Base-by-base conservation (phyloP, 2,797 vertebrate genomes). In the Oreonectes daqikongensis region DNA sequence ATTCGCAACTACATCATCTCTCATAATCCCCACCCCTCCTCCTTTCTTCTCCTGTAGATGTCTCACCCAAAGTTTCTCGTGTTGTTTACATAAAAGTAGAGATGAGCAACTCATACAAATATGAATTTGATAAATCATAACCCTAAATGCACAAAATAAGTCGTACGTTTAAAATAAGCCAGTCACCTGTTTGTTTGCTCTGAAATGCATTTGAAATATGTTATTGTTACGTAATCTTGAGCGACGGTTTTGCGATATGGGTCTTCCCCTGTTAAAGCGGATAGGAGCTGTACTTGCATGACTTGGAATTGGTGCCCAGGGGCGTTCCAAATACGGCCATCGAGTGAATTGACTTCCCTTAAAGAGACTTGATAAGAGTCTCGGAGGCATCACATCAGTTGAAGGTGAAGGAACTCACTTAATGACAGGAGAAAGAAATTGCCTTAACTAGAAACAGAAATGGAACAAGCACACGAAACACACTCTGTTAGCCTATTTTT, bases 321-420 rank as follows among this genome's bases (percentile, higher is more conserved):
- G 55, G 15, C 26, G 14, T 59, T 59, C 26, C 55, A 59, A 28
- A 59, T 30, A 30, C 30, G 55, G 26, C 55, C 5, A 5, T 26
- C 4, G 26, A 59, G 26, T 59, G 53, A 57, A 57, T 28, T 57
- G 53, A 5, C 53, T 28, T 57, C 12, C 53, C 24, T 57, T 26
- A 59, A 59, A 30, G 26, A 8, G 55, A 28, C 55, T 28, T 57
- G 3, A 57, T 57, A 82, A 81, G 63, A 69, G 42, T 44, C 67
- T 64, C 69, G 38, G 79, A 86, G 84, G 79, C 81, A 74, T 78
- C n/a, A n/a, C n/a, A n/a, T 32, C 32, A 75, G 66, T 69, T 65
- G 12, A 59, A 67, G 38, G 57, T 46, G 61, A 71, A 44, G 55
- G 71, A 32, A 67, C 14, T 44, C 66, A 24, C 53, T 71, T 44